phyloP scores from a whole-genome alignment of 92 coral and sea anemone genomes.

The Phenganax stokvisi region DNA sequence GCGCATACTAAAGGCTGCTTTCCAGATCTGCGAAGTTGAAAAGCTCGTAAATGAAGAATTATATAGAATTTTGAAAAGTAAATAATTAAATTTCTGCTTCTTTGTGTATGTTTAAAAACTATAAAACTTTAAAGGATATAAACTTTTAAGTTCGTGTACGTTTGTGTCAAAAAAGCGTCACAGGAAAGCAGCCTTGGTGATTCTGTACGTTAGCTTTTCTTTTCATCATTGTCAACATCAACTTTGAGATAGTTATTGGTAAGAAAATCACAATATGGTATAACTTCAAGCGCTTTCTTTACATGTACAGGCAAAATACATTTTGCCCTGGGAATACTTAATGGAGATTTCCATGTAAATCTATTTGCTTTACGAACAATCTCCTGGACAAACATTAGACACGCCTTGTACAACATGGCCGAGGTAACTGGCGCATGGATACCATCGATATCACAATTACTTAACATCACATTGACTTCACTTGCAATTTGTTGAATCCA shows the following conservation, averaged over 20 bases:
- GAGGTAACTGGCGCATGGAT: slow-evolving; percentile 60
- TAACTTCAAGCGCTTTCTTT: slow-evolving; percentile 56
- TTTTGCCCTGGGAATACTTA: slow-evolving; percentile 49
- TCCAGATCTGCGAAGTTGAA: no score
- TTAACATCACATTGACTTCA: slow-evolving; percentile 61
- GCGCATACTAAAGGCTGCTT: no score
- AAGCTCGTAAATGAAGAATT: no score
- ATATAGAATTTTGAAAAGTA: no score
- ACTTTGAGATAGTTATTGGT: slow-evolving; percentile 54
- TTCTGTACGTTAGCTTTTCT: neutral
- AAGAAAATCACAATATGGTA: slow-evolving; percentile 76
- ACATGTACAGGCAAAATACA: slow-evolving; percentile 66
- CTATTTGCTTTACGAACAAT: slow-evolving; percentile 70
- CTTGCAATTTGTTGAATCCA: slow-evolving; percentile 75
- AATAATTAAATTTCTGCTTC: no score
- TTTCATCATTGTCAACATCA: slow-evolving; percentile 18
- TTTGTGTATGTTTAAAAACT: no score
- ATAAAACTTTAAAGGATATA: no score
- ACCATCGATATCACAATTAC: slow-evolving; percentile 56
- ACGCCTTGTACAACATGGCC: slow-evolving; percentile 53
- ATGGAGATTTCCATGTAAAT: slow-evolving; percentile 54
- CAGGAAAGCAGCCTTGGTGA: neutral
- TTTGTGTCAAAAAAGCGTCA: no score
- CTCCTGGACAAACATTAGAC: slow-evolving; percentile 60
- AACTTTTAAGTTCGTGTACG: no score